phyloP scores from a whole-genome alignment of 2,113 vertebrate species.

The Propithecus coquereli region DNA sequence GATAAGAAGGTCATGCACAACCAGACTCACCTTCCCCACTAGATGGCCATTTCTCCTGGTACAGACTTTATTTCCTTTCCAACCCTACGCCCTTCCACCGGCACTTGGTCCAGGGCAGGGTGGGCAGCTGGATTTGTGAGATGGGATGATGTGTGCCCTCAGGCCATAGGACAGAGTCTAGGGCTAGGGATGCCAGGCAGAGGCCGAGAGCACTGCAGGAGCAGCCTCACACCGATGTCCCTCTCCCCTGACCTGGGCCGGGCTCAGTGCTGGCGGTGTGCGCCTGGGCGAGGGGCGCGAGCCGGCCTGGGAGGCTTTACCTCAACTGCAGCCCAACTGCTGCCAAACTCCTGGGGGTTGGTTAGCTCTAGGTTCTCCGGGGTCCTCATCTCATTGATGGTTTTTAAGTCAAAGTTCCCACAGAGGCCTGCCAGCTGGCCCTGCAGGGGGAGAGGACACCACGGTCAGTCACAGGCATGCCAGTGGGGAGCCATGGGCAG shows the following conservation, averaged over 20 bases:
- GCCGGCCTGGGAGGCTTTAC: conserved; percentile 70
- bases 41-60: neutral
- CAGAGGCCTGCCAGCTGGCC: conserved; percentile 91
- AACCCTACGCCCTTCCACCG: fast-evolving
- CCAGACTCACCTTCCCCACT: neutral
- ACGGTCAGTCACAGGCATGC: neutral
- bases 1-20: neutral
- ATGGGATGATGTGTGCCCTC: neutral
- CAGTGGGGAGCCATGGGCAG: neutral
- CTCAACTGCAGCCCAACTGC: conserved; percentile 92
- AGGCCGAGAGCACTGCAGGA: neutral
- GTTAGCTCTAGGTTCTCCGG: conserved; percentile 94
- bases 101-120: neutral
- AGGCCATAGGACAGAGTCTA: neutral
- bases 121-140: neutral
- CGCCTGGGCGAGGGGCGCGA: neutral
- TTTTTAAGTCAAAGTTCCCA: conserved; percentile 97
- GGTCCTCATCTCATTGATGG: conserved; percentile 94
- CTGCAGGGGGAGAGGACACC: conserved; percentile 75
- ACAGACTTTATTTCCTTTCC: neutral
- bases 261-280: neutral
- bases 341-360: conserved; percentile 95
- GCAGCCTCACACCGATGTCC: neutral
- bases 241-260: neutral
- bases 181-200: neutral